phyloP scores from a whole-genome alignment of 2,797 vertebrate species.

The Aulostomus chinensis region DNA sequence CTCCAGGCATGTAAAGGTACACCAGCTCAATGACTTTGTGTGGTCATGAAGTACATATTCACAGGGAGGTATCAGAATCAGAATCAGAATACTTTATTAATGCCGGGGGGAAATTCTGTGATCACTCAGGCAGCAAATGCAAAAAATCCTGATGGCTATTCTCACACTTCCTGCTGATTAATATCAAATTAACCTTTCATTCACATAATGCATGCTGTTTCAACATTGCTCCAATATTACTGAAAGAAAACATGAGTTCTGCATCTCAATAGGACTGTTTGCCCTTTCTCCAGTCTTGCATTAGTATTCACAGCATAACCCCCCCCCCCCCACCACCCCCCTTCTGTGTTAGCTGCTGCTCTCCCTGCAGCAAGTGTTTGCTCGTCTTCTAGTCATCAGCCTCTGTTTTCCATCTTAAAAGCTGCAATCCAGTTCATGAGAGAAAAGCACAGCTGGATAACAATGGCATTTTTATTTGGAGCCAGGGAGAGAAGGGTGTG shows the following conservation, averaged over 20 bases:
- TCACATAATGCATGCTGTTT: conserved; percentile 69
- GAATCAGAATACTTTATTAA: no score
- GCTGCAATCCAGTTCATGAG: conserved; percentile 51
- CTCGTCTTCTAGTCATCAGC: conserved; percentile 73
- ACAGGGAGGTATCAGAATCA: no score
- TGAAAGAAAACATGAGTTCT: conserved; percentile 81
- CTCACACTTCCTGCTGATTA: conserved; percentile 63
- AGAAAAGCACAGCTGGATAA: conserved; percentile 77
- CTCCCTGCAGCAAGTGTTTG: conserved; percentile 54
- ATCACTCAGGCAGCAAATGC: conserved; percentile 51
- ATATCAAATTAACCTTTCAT: conserved; percentile 71
- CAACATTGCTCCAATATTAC: conserved; percentile 77
- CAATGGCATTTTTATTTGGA: conserved; percentile 57
- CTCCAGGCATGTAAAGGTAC: conserved; percentile 9
- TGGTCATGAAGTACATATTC: conserved; percentile 50
- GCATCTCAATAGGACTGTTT: conserved; percentile 83
- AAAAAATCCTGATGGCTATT: conserved; percentile 58
- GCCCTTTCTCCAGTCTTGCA: conserved; percentile 72
- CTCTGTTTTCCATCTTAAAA: conserved; percentile 74
- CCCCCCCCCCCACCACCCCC: conserved; percentile 29
- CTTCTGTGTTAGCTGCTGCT: conserved; percentile 53
- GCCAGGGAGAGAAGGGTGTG: conserved; percentile 39
- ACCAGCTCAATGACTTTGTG: conserved; percentile 26
- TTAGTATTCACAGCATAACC: conserved; percentile 80
- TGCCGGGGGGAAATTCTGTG: no score